Percentiles rank a stretch among this genome's conserved stretches.
These are phyloP conservation scores for Genyomyrus donnyi DNA, from an alignment of 2,113 vertebrate species.

Conservation along the genomic window DNA sequence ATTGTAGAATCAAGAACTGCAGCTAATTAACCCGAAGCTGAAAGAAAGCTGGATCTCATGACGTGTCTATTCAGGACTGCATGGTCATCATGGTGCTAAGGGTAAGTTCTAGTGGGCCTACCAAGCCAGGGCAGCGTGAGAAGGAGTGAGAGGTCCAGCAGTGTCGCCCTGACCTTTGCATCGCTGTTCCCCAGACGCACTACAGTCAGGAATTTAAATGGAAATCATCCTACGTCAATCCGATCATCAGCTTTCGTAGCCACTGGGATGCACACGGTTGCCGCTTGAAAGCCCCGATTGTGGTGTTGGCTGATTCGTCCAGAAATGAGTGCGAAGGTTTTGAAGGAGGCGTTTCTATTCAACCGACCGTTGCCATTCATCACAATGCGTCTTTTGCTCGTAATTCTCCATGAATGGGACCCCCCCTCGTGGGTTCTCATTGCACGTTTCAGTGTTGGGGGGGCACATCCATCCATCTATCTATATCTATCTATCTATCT, in stretches of 20 bases:
- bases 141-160: background rate
- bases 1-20: background rate
- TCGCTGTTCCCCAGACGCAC: constrained; percentile 16
- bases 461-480: background rate
- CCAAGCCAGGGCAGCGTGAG: background rate
- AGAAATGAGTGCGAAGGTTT: background rate
- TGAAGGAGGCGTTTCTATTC: constrained; percentile 15
- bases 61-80: background rate
- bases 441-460: background rate
- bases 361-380: background rate
- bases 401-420: constrained; percentile 13
- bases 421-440: background rate
- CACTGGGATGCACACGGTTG: constrained; percentile 30
- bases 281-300: constrained; percentile 1
- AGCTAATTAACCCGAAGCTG: background rate
- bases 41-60: background rate
- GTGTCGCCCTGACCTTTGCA: background rate
- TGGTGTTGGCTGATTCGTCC: background rate
- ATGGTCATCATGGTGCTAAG: background rate
- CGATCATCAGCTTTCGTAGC: constrained; percentile 29
- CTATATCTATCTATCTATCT: background rate
- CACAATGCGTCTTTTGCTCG: constrained; percentile 4
- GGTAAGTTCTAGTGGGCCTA: background rate
- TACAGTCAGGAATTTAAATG: constrained; percentile 5
- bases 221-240: constrained; percentile 36